Base-by-base conservation (phyloP, 1,140 invertebrate species). In the Anagrus nilaparvatae region DNA sequence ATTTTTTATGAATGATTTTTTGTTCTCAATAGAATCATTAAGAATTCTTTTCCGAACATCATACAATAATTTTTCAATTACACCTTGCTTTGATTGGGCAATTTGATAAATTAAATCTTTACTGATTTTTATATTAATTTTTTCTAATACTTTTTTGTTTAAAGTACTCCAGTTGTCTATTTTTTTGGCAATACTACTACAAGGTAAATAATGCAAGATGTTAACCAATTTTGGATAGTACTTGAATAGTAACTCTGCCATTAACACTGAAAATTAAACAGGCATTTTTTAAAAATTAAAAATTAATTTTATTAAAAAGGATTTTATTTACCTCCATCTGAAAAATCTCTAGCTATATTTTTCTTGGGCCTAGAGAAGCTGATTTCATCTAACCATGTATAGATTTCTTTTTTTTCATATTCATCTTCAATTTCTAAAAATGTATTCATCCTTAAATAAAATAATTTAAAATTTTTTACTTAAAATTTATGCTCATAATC, bases 141-240 rank as follows among this genome's bases (percentile, higher is more conserved):
- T 82, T 28, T 71, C 69, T 4, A 84, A 53, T 2, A 81, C 76
- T 55, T 82, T 84, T 20, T 72, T 71, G 55, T 86, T 86, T 6
- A 87, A 59, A 0, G 76, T 82, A 45, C 75, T 69, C 83, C 83
- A 87, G 50, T 86, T 87, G 30, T 77, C 73, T 18, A 84, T 49
- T 58, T 86, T 87, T 25, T 79, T 69, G 0, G 75, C 62, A 16
- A 77, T 62, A 29, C 78, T 77, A 55, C 76, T 81, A 16, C 76
- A 66, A 0, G 81, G 69, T 4, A 72, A 75, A 49, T 86, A 86
- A 59, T 85, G 86, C 48, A 84, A 79, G 47, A 85, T 56, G 23
- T 86, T 81, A 2, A 86, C 75, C 5, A 79, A 47, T 48, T 77
- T 79, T 0, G 83, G 82, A 58, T 81, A 80, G 50, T 79, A 75